Percentiles rank a stretch among this genome's conserved stretches.
phyloP scores from a whole-genome alignment of 2,113 vertebrate genomes.

The Gambusia affinis region DNA sequence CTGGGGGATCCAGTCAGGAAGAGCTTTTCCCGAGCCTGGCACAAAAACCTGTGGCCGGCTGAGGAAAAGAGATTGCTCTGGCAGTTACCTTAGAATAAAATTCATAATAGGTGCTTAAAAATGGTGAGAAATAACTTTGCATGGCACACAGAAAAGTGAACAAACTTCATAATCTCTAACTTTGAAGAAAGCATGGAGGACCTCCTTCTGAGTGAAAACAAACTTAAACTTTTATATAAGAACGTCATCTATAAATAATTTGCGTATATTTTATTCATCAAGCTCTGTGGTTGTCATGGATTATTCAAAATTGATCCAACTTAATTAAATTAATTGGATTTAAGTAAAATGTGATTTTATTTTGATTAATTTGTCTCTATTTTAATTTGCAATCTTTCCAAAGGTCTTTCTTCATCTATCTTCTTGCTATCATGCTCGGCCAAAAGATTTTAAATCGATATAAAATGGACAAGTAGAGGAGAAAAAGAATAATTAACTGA shows the following conservation, averaged over 20 bases:
- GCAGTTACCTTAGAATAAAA: conserved; percentile 59
- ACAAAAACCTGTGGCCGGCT: conserved; percentile 65
- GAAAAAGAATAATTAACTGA: neutral
- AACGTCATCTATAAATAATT: neutral
- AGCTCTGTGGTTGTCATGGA: neutral
- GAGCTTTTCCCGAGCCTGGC: conserved; percentile 51
- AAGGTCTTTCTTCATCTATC: neutral
- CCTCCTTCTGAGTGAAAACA: neutral
- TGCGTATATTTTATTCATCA: neutral
- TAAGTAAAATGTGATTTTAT: neutral
- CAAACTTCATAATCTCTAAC: conserved; percentile 44
- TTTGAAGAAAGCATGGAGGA: conserved; percentile 22
- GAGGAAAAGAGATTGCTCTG: conserved; percentile 69
- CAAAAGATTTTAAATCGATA: neutral
- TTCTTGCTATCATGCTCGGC: neutral
- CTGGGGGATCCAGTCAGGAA: conserved; percentile 64
- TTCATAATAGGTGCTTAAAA: conserved; percentile 49
- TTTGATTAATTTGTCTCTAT: neutral
- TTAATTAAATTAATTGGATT: neutral
- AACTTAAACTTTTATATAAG: conserved; percentile 2
- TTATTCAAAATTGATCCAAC: neutral
- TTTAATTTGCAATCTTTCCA: neutral
- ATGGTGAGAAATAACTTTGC: conserved; percentile 20
- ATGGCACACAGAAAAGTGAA: conserved; percentile 11
- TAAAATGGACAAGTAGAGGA: neutral